phyloP scores from a whole-genome alignment of 37 sponge, comb jelly and placozoan genomes.

The Chondrilla cf. caribensis region DNA sequence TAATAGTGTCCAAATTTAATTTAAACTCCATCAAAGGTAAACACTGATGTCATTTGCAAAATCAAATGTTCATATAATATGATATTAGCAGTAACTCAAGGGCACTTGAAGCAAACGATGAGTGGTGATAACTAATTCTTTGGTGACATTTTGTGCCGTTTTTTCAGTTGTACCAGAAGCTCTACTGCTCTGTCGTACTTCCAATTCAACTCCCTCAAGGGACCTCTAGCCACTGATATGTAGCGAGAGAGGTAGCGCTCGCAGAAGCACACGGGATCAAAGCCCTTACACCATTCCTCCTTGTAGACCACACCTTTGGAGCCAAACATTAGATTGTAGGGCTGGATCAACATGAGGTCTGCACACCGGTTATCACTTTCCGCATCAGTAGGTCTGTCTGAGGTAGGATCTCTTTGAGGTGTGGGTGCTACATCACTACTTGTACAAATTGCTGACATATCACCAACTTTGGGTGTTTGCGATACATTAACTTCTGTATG shows the following conservation, averaged over 20 bases:
- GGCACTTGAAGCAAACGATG: too few relatives aligned
- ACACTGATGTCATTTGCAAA: too few relatives aligned
- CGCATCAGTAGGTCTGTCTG: too few relatives aligned
- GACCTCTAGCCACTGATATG: conserved; percentile 50
- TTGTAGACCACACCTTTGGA: conserved; percentile 10
- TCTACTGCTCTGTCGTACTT: conserved; percentile 53
- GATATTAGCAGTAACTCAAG: too few relatives aligned
- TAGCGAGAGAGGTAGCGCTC: conserved; percentile 44
- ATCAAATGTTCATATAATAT: too few relatives aligned
- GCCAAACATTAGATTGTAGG: not conserved
- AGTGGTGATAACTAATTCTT: too few relatives aligned
- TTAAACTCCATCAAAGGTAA: too few relatives aligned
- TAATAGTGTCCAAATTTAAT: too few relatives aligned
- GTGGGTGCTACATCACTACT: too few relatives aligned
- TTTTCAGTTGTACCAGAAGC: conserved; percentile 41
- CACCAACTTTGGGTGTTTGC: not conserved
- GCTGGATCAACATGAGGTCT: not conserved
- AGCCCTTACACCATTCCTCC: conserved; percentile 4
- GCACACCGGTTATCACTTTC: too few relatives aligned
- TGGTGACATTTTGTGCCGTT: not conserved
- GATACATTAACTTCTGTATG: too few relatives aligned
- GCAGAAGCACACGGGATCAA: conserved; percentile 26
- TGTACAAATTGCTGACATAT: not conserved
- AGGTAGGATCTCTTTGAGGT: too few relatives aligned
- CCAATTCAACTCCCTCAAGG: conserved; percentile 65